Evolutionary conservation across 1,140 invertebrate genomes (phyloP), one percentile per base, ranked within the genome.

Genomic region (Camponotus vicinus): DNA sequence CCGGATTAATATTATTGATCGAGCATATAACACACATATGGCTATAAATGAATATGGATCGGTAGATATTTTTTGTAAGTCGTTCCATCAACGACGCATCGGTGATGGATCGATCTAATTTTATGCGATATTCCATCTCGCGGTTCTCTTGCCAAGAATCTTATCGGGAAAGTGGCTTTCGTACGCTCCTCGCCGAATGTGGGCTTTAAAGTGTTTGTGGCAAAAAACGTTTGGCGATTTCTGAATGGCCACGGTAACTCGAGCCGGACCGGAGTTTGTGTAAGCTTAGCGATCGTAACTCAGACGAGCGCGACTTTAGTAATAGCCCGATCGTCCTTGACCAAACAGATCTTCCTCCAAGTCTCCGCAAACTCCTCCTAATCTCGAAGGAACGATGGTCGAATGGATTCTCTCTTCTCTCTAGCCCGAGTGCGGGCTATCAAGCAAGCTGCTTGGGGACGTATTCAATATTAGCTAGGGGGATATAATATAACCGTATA

Each of bases 291-390:
- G 45, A 76, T 52, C 42, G 77, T 61, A 61, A 82, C 63, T 63
- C 40, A 70, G 71, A 61, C 75, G 45, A 76, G 59, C 80, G 80
- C 64, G 61, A 87, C 79, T 87, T 84, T 69, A 45, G 86, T 87
- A 89, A 88, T 80, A 76, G 75, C 32, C 32, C 55, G 79, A 76
- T 86, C 70, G 76, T 80, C 64, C 76, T 82, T 88, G 88, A 86
- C 86, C 82, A 89, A 88, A 89, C 88, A 88, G 86, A 89, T 89
- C 86, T 86, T 76, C 76, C 79, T 75, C 49, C 15, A 78, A 88
- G 82, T 80, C 70, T 86, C 34, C 45, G 75, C 67, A 86, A 88
- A 86, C 71, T 83, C 34, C 52, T 75, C 27, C 59, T 86, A 90
- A 90, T 90, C 73, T 84, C 66, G 59, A 57, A 70, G 73, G 59